Evolutionary conservation across 2,888 invertebrate species (phyloP).

Genomic region (Yponomeuta malinellus): DNA sequence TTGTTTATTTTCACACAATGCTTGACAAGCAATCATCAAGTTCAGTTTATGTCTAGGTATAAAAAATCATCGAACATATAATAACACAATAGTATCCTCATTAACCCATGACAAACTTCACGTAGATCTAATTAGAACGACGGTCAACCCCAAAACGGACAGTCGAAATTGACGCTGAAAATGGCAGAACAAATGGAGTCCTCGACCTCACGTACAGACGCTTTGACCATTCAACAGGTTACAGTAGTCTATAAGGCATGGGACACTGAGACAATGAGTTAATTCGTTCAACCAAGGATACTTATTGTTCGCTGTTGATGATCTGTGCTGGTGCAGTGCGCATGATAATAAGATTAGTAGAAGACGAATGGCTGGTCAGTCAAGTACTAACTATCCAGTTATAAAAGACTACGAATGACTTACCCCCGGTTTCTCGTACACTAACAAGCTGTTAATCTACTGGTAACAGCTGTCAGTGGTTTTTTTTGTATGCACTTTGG

Average conservation of each 20-base stretch:
- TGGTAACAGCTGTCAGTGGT: too few relatives aligned
- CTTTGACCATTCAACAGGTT: conserved; percentile 26
- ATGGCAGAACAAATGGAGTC: conserved; percentile 38
- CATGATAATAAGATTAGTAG: neutral
- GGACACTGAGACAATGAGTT: conserved; percentile 56
- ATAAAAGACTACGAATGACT: neutral
- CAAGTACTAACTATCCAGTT: neutral
- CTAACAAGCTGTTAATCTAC: too few relatives aligned
- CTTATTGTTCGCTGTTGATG: conserved; percentile 40
- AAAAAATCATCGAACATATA: neutral
- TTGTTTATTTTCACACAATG: too few relatives aligned
- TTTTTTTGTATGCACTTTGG: too few relatives aligned
- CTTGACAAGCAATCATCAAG: too few relatives aligned
- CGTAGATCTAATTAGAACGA: neutral
- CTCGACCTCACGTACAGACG: conserved; percentile 33
- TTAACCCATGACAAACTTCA: neutral
- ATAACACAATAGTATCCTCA: neutral
- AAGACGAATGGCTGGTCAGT: too few relatives aligned
- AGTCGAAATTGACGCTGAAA: conserved; percentile 32
- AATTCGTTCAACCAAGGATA: conserved; percentile 59
- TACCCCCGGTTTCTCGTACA: too few relatives aligned
- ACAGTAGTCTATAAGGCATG: conserved; percentile 53
- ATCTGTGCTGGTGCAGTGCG: conserved; percentile 23
- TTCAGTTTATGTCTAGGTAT: too few relatives aligned
- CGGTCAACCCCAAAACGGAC: conserved; percentile 1